Evolutionary conservation across 2,113 vertebrate genomes (phyloP).

Genomic region (Baryphthengus martii): DNA sequence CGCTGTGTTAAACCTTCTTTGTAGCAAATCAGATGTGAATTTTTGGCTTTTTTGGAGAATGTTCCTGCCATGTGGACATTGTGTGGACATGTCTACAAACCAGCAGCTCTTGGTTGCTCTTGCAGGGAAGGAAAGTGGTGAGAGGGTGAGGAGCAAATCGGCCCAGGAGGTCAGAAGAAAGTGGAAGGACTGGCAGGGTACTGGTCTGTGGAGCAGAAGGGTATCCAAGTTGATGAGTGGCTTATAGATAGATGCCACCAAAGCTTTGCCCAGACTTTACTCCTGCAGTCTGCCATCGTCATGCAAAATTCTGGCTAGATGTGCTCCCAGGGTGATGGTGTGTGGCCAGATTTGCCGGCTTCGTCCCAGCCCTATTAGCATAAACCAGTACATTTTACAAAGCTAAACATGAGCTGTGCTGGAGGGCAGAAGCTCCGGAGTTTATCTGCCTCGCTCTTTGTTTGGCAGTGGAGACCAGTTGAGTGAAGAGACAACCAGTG

Average conservation of each 20-base stretch:
- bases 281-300: neutral
- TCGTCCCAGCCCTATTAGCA: neutral
- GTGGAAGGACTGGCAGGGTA: neutral
- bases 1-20: neutral
- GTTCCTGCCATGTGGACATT: neutral
- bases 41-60: neutral
- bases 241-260: neutral
- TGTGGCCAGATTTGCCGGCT: neutral
- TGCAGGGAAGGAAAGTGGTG: neutral
- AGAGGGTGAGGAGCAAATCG: neutral
- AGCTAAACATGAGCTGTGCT: neutral
- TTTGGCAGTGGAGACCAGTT: neutral
- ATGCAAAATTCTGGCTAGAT: neutral
- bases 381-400: neutral
- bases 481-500: neutral
- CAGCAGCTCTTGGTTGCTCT: neutral
- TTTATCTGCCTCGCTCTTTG: neutral
- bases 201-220: neutral
- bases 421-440: neutral
- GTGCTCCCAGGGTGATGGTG: neutral
- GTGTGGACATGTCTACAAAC: accelerated
- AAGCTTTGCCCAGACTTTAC: constrained; percentile 9
- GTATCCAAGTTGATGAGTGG: neutral
- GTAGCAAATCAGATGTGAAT: neutral
- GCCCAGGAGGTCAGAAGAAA: neutral